Percentiles rank a stretch among this genome's conserved stretches.
These are phyloP conservation scores for Bufotes viridis DNA, from an alignment of 2,797 vertebrate genomes.

Conservation along the genomic window DNA sequence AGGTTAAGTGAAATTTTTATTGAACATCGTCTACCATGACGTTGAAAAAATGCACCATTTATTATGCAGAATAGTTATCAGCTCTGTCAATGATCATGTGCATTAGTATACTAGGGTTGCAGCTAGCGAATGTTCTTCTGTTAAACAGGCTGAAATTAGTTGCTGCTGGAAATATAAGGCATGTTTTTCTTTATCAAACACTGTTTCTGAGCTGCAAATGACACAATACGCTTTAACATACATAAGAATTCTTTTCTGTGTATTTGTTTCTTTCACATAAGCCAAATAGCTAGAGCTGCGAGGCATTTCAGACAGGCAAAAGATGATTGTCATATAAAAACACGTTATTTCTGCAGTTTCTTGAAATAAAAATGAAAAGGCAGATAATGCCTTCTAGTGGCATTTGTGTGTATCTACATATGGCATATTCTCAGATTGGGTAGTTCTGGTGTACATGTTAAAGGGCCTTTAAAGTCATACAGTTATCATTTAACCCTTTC, in stretches of 20 bases:
- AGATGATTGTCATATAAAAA: slow-evolving; percentile 55
- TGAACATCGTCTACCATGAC: no score
- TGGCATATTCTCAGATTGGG: not conserved
- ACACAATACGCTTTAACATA: slow-evolving; percentile 38
- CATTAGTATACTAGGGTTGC: not conserved
- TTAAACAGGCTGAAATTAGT: not conserved
- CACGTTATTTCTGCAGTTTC: not conserved
- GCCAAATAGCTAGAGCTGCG: slow-evolving; percentile 51
- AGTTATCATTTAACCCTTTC: not conserved
- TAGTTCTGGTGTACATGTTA: not conserved
- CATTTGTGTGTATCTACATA: slow-evolving; percentile 14
- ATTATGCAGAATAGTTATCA: not conserved
- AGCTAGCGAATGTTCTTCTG: not conserved
- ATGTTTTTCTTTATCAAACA: slow-evolving; percentile 40
- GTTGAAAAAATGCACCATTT: no score
- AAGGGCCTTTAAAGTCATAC: not conserved
- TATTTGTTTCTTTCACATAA: slow-evolving; percentile 50
- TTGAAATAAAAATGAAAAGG: slow-evolving; percentile 7
- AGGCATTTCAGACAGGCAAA: slow-evolving; percentile 51
- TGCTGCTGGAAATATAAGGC: slow-evolving; percentile 18
- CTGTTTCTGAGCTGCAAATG: slow-evolving; percentile 22
- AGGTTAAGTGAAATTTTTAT: no score
- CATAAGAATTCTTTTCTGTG: slow-evolving; percentile 43
- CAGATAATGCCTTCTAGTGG: slow-evolving; percentile 56
- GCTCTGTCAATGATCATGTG: not conserved